phyloP scores from a whole-genome alignment of 64 coral and sea anemone genomes.

The Montipora sp. region DNA sequence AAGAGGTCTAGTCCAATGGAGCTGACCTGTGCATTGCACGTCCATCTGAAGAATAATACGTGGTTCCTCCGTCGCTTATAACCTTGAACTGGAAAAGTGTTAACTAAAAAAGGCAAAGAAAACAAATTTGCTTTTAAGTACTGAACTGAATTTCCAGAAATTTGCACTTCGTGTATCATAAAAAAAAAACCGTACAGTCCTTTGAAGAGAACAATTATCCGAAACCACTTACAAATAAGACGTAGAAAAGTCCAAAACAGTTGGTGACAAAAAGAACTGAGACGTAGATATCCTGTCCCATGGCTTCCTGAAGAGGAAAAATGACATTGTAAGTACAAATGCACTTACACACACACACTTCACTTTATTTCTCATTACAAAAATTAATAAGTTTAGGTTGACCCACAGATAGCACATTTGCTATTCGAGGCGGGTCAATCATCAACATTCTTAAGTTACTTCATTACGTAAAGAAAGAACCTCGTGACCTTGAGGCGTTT shows the following conservation, averaged over 20 bases:
- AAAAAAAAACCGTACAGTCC: too few relatives aligned
- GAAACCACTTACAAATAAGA: conserved; percentile 51
- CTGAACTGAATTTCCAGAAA: background rate
- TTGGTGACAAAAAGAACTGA: conserved; percentile 56
- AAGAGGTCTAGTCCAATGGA: too few relatives aligned
- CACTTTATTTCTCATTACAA: too few relatives aligned
- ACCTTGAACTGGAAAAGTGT: conserved; percentile 57
- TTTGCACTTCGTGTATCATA: too few relatives aligned
- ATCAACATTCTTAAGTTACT: too few relatives aligned
- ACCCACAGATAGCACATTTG: too few relatives aligned
- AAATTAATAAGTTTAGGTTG: too few relatives aligned
- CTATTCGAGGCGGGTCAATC: too few relatives aligned
- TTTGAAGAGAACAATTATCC: too few relatives aligned
- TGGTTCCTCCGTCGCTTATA: conserved; percentile 64
- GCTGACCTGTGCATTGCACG: background rate
- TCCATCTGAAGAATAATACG: conserved; percentile 58
- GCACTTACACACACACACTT: too few relatives aligned
- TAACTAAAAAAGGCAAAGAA: conserved; percentile 22
- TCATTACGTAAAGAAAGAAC: too few relatives aligned
- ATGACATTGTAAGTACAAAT: background rate
- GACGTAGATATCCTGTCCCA: conserved; percentile 64
- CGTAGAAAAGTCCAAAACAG: conserved; percentile 50
- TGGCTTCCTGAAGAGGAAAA: conserved; percentile 36
- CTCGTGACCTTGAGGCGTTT: too few relatives aligned
- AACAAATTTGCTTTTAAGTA: background rate